A percentile compares a stretch with the other conserved stretches of the same genome.
Evolutionary conservation across 2,113 vertebrate species (phyloP).

Genomic region (Halcyon senegalensis): DNA sequence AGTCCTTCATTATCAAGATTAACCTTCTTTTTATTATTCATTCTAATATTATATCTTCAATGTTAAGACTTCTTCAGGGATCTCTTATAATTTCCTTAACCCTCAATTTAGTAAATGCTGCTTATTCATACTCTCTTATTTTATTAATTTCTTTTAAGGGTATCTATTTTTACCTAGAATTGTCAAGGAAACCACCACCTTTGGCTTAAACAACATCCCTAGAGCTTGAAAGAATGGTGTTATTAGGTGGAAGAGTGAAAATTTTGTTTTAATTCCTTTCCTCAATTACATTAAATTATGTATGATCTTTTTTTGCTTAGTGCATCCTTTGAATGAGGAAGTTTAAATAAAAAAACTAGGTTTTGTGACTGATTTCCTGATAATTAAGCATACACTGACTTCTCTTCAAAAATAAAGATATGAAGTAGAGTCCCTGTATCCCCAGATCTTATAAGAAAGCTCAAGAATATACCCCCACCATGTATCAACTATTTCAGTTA

Average conservation of each 20-base stretch:
- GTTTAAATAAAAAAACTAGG: slow-evolving; percentile 29
- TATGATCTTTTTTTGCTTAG: not conserved
- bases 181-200: slow-evolving; percentile 30
- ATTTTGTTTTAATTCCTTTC: slow-evolving; percentile 42
- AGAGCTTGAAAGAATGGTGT: not conserved
- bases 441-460: not conserved
- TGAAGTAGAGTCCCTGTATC: not conserved
- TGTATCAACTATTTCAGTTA: not conserved
- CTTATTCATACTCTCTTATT: not conserved
- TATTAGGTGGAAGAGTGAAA: slow-evolving; percentile 8
- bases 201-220: not conserved
- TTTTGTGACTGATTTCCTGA: slow-evolving; percentile 15
- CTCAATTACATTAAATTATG: slow-evolving; percentile 58
- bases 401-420: not conserved
- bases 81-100: not conserved
- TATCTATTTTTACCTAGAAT: not conserved
- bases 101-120: slow-evolving; percentile 16
- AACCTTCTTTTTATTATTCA: slow-evolving; percentile 20
- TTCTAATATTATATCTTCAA: slow-evolving; percentile 10
- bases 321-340: slow-evolving; percentile 50
- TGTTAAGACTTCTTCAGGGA: slow-evolving; percentile 48
- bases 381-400: slow-evolving; percentile 20
- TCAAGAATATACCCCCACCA: not conserved
- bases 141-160: not conserved
- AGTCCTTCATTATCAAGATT: slow-evolving; percentile 35